Conservation (phyloP, 2,888 invertebrate genomes). For the Drosophila setosimentum region DNA sequence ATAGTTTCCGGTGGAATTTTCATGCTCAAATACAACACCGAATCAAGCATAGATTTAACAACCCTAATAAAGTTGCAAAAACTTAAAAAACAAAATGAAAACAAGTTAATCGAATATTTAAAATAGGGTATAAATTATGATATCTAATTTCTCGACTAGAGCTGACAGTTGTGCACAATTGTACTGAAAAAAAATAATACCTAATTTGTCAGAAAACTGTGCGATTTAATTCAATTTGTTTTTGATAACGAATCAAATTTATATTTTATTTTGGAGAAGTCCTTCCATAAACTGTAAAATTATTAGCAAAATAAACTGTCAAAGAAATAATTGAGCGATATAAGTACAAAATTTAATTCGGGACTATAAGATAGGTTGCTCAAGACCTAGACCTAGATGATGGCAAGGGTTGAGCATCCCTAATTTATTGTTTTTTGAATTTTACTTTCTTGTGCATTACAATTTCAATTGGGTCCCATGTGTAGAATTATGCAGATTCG, state of each 20-base stretch:
- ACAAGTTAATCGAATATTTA: background rate
- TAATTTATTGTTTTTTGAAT: background rate
- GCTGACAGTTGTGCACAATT: background rate
- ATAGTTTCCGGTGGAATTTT: background rate
- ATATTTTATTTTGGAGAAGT: background rate
- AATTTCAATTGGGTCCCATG: background rate
- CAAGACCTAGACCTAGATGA: background rate
- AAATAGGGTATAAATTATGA: background rate
- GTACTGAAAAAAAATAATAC: background rate
- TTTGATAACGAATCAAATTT: background rate
- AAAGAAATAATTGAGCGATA: background rate
- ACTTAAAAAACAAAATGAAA: background rate
- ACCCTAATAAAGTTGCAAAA: background rate
- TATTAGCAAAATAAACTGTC: background rate
- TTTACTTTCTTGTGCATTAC: background rate
- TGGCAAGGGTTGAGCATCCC: background rate
- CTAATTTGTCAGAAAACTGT: background rate
- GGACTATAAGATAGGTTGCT: background rate
- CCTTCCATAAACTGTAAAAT: background rate
- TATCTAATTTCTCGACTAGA: background rate
- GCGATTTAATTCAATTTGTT: background rate
- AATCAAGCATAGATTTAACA: background rate
- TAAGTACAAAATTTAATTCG: too few species aligned
- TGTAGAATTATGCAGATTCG: background rate
- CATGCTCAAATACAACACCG: background rate